A percentile compares a stretch with the other conserved stretches of the same genome.
phyloP scores from a whole-genome alignment of 2,113 vertebrate genomes.

The Australoheros scitulus region DNA sequence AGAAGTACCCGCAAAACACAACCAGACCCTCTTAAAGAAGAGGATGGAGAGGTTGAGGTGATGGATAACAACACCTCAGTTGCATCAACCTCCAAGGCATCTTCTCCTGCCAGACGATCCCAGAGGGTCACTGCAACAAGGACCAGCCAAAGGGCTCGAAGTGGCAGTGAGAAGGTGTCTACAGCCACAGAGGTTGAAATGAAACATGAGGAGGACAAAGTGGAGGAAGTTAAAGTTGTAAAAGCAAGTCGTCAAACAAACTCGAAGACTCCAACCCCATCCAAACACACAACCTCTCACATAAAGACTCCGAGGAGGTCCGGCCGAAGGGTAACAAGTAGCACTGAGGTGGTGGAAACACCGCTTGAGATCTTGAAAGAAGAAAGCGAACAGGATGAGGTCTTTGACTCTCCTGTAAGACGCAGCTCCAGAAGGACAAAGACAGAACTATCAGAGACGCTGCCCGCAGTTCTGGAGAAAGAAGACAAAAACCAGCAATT shows the following conservation, averaged over 20 bases:
- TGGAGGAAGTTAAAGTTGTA: not conserved
- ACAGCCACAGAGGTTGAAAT: conserved; percentile 16
- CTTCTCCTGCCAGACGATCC: conserved; percentile 76
- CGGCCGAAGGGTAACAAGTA: conserved; percentile 44
- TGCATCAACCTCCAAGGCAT: conserved; percentile 35
- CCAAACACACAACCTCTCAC: conserved; percentile 44
- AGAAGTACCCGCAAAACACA: conserved; percentile 58
- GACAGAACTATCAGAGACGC: not conserved
- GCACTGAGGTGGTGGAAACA: conserved; percentile 10
- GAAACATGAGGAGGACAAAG: conserved; percentile 14
- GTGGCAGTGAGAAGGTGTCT: conserved; percentile 21
- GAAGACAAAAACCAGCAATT: not conserved
- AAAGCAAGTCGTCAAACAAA: not conserved
- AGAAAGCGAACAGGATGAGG: conserved; percentile 47
- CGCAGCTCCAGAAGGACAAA: conserved; percentile 69
- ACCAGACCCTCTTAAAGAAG: not conserved
- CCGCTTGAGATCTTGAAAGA: conserved; percentile 31
- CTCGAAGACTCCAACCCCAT: conserved; percentile 32
- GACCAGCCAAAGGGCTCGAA: not conserved
- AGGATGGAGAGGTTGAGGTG: not conserved
- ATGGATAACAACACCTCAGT: conserved; percentile 3
- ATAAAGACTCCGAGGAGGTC: conserved; percentile 66
- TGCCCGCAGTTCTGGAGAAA: conserved; percentile 27
- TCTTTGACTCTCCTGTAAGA: conserved; percentile 32
- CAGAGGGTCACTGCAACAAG: conserved; percentile 17